These are phyloP conservation scores for Brachypalpus laphriformis DNA, from an alignment of 2,888 invertebrate genomes.

Conservation along the genomic window DNA sequence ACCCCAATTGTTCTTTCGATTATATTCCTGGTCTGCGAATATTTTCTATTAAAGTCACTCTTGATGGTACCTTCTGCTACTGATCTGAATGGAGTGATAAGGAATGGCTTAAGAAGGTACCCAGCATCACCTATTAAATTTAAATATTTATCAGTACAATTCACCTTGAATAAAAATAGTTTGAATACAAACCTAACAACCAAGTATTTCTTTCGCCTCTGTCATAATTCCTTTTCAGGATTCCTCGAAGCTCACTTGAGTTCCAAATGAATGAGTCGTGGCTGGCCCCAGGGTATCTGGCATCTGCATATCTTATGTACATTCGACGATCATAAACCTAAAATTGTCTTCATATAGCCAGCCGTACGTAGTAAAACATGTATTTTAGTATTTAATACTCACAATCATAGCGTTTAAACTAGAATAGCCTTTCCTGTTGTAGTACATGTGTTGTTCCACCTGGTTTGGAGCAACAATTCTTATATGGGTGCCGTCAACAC, in stretches of 20 bases:
- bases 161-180: not conserved
- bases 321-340: slow-evolving; percentile 39
- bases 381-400: not conserved
- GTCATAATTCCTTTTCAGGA: not conserved
- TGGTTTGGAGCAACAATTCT: not conserved
- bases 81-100: slow-evolving; percentile 38
- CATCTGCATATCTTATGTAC: not conserved
- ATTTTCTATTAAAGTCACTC: not conserved
- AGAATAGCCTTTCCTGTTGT: slow-evolving; percentile 6
- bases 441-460: slow-evolving; percentile 1
- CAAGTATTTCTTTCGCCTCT: slow-evolving; percentile 8
- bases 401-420: slow-evolving; percentile 35
- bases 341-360: not conserved
- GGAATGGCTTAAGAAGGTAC: slow-evolving; percentile 49
- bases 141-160: not conserved
- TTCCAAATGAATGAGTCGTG: not conserved
- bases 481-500: slow-evolving; percentile 12
- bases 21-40: not conserved
- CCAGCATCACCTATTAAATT: slow-evolving; percentile 20
- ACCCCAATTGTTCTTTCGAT: slow-evolving; percentile 18
- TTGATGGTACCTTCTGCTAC: slow-evolving; percentile 2
- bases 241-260: not conserved
- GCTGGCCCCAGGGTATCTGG: slow-evolving; percentile 4
- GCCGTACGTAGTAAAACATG: too few species aligned
- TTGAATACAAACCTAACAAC: slow-evolving; percentile 5